phyloP scores from a whole-genome alignment of 2,888 invertebrate genomes.

The Colostygia pectinataria region DNA sequence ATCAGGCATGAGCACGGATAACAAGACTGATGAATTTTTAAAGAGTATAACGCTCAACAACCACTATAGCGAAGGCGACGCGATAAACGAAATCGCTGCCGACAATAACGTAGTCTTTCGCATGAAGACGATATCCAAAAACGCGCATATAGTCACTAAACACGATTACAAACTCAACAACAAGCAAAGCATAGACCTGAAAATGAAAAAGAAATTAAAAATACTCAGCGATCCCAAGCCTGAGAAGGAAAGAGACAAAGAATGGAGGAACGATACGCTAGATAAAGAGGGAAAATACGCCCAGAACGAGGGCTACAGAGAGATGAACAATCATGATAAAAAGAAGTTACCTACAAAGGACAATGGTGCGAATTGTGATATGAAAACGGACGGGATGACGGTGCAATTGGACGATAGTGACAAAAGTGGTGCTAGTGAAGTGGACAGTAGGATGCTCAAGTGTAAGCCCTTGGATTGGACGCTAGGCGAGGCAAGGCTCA shows the following conservation, averaged over 20 bases:
- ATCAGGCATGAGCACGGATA: slow-evolving; percentile 61
- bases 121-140: slow-evolving; percentile 77
- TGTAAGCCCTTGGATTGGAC: slow-evolving; percentile 68
- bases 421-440: slow-evolving; percentile 70
- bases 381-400: slow-evolving; percentile 62
- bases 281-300: slow-evolving; percentile 81
- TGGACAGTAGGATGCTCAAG: slow-evolving; percentile 66
- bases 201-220: slow-evolving; percentile 74
- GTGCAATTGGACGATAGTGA: slow-evolving; percentile 66
- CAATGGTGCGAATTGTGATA: slow-evolving; percentile 71
- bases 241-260: slow-evolving; percentile 75
- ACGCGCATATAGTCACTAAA: slow-evolving; percentile 78
- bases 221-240: slow-evolving; percentile 60
- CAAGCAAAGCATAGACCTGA: slow-evolving; percentile 64
- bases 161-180: slow-evolving; percentile 70
- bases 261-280: slow-evolving; percentile 83
- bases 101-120: slow-evolving; percentile 72
- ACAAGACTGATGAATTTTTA: slow-evolving; percentile 73
- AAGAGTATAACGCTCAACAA: slow-evolving; percentile 70
- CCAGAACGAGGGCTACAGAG: slow-evolving; percentile 79
- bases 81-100: slow-evolving; percentile 69
- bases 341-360: slow-evolving; percentile 73
- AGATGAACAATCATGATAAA: slow-evolving; percentile 73
- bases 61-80: slow-evolving; percentile 61
- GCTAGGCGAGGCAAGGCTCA: slow-evolving; percentile 58